Conservation (phyloP, 2,113 vertebrate genomes). For the Zootoca vivipara region DNA sequence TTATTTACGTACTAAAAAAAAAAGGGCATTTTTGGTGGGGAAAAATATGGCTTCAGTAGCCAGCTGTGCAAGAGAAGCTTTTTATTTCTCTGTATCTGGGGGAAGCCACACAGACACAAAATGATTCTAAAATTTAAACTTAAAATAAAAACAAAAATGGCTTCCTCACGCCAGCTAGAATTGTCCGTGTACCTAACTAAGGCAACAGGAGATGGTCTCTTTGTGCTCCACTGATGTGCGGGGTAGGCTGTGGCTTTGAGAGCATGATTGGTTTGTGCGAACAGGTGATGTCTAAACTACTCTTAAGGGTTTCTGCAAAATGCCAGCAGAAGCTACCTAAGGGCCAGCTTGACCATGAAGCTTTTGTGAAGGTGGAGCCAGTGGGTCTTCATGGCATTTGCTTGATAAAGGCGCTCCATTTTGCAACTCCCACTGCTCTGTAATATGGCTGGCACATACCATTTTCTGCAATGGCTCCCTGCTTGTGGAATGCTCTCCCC, state of each 20-base stretch:
- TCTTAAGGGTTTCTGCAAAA: not conserved
- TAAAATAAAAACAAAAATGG: not conserved
- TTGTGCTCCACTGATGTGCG: not conserved
- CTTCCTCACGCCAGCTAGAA: not conserved
- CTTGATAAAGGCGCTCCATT: no score
- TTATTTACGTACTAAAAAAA: not conserved
- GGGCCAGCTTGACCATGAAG: no score
- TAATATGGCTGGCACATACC: no score
- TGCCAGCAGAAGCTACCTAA: not conserved
- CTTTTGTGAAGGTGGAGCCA: not conserved
- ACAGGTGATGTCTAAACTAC: not conserved
- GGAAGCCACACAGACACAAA: not conserved
- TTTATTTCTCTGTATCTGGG: not conserved
- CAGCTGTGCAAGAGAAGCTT: not conserved
- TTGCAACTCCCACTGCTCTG: no score
- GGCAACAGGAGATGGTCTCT: not conserved
- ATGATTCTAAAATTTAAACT: slow-evolving; percentile 22
- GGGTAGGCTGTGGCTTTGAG: not conserved
- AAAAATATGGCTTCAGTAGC: not conserved
- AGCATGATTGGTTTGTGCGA: not conserved
- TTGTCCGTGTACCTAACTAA: not conserved
- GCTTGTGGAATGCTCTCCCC: no score
- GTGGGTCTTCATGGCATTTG: not conserved
- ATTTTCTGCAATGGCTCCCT: no score
- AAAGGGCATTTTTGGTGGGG: not conserved